These are phyloP conservation scores for Poeciliopsis prolifica DNA, from an alignment of 2,113 vertebrate species.

Conservation along the genomic window DNA sequence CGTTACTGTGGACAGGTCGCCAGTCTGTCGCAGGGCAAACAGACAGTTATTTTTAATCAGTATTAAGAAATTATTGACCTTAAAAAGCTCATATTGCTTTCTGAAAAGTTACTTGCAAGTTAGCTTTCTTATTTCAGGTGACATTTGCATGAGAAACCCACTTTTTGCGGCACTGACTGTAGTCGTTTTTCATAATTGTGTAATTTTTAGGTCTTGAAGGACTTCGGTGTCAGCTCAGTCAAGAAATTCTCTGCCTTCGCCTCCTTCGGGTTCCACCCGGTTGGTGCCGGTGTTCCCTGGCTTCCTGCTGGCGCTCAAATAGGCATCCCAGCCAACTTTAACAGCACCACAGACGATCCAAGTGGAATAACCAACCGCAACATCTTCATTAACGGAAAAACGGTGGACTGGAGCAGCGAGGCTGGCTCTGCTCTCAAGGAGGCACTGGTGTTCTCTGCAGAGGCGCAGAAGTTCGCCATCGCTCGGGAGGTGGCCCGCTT, in stretches of 20 bases:
- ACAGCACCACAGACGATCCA: constrained; percentile 72
- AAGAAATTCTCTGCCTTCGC: constrained; percentile 84
- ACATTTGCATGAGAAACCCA: too few relatives aligned
- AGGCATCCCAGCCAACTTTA: constrained; percentile 89
- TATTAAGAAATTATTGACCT: too few relatives aligned
- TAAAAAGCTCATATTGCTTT: too few relatives aligned
- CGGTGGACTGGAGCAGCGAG: constrained; percentile 84
- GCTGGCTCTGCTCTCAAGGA: constrained; percentile 80
- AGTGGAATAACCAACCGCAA: constrained; percentile 78
- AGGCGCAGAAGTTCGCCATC: constrained; percentile 90
- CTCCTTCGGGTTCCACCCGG: constrained; percentile 88
- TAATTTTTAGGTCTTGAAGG: constrained; percentile 78
- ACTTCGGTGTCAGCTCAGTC: constrained; percentile 68
- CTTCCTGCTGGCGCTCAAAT: constrained; percentile 85
- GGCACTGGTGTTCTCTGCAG: constrained; percentile 81
- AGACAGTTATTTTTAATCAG: too few relatives aligned
- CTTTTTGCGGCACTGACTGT: too few relatives aligned
- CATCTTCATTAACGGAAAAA: constrained; percentile 82
- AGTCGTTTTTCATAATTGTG: background rate
- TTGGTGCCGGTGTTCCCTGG: constrained; percentile 88
- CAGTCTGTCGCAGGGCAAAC: too few relatives aligned
- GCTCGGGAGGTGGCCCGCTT: constrained; percentile 86
- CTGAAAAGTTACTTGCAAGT: too few relatives aligned
- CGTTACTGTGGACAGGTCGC: too few relatives aligned
- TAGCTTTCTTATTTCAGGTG: too few relatives aligned